Evolutionary conservation across 1,140 invertebrate genomes (phyloP).

Genomic region (Schlechtendalia chinensis): DNA sequence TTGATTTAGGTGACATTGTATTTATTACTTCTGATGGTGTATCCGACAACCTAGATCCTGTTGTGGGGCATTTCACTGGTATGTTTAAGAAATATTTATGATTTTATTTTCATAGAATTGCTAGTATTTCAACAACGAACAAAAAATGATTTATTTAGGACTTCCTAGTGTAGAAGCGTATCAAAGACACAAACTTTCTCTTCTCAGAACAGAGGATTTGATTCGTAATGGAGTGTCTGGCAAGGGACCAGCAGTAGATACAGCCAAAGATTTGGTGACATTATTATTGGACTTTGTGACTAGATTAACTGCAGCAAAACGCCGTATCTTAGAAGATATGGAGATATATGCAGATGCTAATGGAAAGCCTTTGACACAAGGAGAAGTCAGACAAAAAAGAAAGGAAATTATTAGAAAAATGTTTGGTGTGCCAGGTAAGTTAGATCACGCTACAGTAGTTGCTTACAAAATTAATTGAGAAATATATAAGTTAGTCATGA

Average conservation of each 20-base stretch:
- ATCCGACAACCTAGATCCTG: constrained; percentile 91
- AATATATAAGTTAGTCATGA: not conserved
- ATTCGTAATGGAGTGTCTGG: constrained; percentile 71
- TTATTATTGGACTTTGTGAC: constrained; percentile 76
- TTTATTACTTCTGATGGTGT: constrained; percentile 90
- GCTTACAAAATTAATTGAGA: constrained; percentile 61
- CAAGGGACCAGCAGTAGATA: constrained; percentile 59
- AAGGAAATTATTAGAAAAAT: constrained; percentile 69
- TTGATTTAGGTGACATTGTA: constrained; percentile 80
- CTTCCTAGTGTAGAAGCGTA: constrained; percentile 75
- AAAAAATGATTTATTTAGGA: constrained; percentile 54
- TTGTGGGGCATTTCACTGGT: constrained; percentile 86
- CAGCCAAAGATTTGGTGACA: constrained; percentile 69
- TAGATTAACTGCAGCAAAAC: constrained; percentile 73
- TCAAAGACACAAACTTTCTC: constrained; percentile 75
- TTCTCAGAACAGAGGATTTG: constrained; percentile 79
- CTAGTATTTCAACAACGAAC: no score
- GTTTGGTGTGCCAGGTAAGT: constrained; percentile 80
- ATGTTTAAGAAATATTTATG: constrained; percentile 5
- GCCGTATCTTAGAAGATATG: constrained; percentile 75
- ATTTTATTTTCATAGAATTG: not conserved
- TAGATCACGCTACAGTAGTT: constrained; percentile 87
- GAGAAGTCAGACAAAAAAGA: constrained; percentile 67
- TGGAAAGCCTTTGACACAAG: constrained; percentile 60
- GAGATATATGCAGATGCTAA: constrained; percentile 71